Evolutionary conservation across 2,113 vertebrate species (phyloP), one percentile per base, ranked within the genome.

Genomic region (Morone chrysops): DNA sequence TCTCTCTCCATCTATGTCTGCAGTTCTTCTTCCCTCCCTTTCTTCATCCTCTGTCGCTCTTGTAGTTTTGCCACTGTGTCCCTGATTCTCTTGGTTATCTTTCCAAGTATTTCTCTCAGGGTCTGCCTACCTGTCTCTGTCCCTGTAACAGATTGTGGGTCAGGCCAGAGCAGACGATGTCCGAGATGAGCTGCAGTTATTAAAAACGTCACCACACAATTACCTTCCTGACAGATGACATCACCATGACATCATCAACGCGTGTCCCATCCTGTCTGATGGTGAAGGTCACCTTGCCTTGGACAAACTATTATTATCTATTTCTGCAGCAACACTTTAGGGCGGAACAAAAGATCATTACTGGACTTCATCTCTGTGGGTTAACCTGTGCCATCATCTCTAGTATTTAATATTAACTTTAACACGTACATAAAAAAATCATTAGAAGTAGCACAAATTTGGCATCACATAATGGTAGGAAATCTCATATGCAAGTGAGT

Each of bases 241-340:
- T 90, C 88, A 81, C 57, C 2, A 61, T 80, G 83, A 87, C 89
- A 84, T 87, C 82, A 80, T 83, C 70, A 51, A 69, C 75, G 80
- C 76, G 50, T 54, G 67, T 79, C 57, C 54, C 50, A 25, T 25
- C 16, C 12, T 60, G 67, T 81, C 56, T 75, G 70, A 70, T 38
- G 56, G 22, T 73, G 69, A 83, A 84, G 86, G 91, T 90, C 84
- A 86, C 86, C 82, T 91, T 90, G 77, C 69, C 71, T 45, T 75
- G 61, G 56, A 84, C 45, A 75, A 88, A 82, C 70, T 25, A 25
- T 25, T 25, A 25, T 25, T 25, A 25, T 47, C 45, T 13, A 20
- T 60, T 68, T 68, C 59, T 67, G 36, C 45, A n/a, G 60, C 22
- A 79, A 70, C 43, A 51, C 16, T 75, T 79, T 75, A 31, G 70